Evolutionary conservation across 2,113 vertebrate species (phyloP), one percentile per base, ranked within the genome.

Genomic region (Tetraodon nigroviridis): DNA sequence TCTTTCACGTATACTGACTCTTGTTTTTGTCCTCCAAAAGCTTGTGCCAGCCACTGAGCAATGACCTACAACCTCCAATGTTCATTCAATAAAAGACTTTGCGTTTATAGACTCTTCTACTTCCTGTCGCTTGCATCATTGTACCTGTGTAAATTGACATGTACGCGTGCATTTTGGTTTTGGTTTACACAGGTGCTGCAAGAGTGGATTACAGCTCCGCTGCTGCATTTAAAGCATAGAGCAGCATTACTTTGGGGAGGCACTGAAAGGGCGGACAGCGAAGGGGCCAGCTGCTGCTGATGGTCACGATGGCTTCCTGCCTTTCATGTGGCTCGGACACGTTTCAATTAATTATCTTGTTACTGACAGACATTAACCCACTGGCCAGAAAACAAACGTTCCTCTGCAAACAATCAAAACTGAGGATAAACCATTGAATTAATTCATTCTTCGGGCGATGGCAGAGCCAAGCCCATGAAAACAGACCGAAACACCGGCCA

Each of bases 391-490:
- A 62, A 71, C 63, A 69, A 74, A 75, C 54, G 52, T 47, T 75
- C 57, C 59, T 73, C 67, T 3, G 40, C 53, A 78, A 81, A 80
- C 72, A 76, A 70, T 75, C 55, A 63, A 79, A 76, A 58, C 44
- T 64, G 53, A 64, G 64, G 73, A 75, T 69, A 64, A 78, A 72
- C 68, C 54, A 18, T 61, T 67, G 27, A 69, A 80, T 83, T 61
- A 67, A 81, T 81, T 69, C 67, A 79, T 71, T 80, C 68, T 67
- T 24, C 74, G 59, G 73, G 63, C 64, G 17, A 75, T 40, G 52
- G 58, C 58, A 60, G 58, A 73, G 71, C 75, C 62, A 60, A 67
- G 40, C 53, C 67, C 46, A 47, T 74, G 73, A 77, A 77, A 82
- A 79, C 57, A 17, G 64, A 82, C 67, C 75, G 69, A 73, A 83